Evolutionary conservation across 1,140 invertebrate species (phyloP).

Genomic region (Cecropterus lyciades): DNA sequence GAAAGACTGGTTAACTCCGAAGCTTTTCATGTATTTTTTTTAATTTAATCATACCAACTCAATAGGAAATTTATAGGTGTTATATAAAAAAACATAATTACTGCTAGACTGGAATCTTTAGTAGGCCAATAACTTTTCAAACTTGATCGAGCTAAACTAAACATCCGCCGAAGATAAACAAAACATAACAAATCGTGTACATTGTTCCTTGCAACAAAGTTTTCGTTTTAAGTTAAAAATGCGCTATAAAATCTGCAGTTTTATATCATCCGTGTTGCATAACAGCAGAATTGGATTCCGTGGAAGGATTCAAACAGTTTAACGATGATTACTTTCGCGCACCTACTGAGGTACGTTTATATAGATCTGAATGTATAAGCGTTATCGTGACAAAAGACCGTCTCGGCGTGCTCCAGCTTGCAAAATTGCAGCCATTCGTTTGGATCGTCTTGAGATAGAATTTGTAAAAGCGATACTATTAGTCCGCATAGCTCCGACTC

Average conservation of each 20-base stretch:
- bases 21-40: too few species aligned
- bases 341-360: slow-evolving; percentile 29
- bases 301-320: slow-evolving; percentile 23
- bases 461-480: slow-evolving; percentile 52
- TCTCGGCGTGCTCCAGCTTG: slow-evolving; percentile 45
- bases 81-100: too few species aligned
- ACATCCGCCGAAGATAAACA: not conserved
- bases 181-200: slow-evolving; percentile 12
- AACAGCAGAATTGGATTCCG: slow-evolving; percentile 27
- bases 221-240: slow-evolving; percentile 18
- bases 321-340: slow-evolving; percentile 33
- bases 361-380: slow-evolving; percentile 45
- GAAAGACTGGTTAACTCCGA: too few species aligned
- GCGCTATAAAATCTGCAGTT: slow-evolving; percentile 18
- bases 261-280: slow-evolving; percentile 22
- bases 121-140: too few species aligned
- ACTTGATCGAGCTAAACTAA: too few species aligned
- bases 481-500: slow-evolving; percentile 41
- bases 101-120: too few species aligned
- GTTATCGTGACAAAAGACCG: slow-evolving; percentile 50
- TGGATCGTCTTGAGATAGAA: slow-evolving; percentile 52
- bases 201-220: slow-evolving; percentile 20
- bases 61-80: too few species aligned
- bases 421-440: slow-evolving; percentile 54
- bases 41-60: too few species aligned